Evolutionary conservation across 2,888 invertebrate species (phyloP).

Genomic region (Drosophila vallismaia): DNA sequence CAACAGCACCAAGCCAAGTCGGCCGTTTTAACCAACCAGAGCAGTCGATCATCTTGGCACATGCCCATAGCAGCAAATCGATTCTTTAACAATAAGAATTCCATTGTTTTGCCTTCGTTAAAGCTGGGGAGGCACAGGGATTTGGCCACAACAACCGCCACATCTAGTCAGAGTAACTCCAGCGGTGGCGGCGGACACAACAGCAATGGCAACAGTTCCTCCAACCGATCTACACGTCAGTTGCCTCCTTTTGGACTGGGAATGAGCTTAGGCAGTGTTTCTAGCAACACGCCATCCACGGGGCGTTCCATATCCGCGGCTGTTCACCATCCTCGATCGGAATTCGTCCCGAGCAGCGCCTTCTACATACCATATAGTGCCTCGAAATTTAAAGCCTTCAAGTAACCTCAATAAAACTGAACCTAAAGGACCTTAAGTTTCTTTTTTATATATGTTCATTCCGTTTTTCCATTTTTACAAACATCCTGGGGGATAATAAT

Average conservation of each 20-base stretch:
- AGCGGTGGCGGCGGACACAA: constrained; percentile 50
- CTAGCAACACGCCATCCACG: constrained; percentile 72
- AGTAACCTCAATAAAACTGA: constrained; percentile 72
- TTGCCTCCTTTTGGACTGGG: constrained; percentile 46
- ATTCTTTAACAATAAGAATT: constrained; percentile 78
- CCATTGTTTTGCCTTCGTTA: constrained; percentile 79
- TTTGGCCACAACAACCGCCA: constrained; percentile 49
- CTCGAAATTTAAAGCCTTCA: constrained; percentile 82
- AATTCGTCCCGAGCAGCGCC: constrained; percentile 69
- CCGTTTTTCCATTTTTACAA: too few relatives aligned
- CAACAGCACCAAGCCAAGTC: constrained; percentile 71
- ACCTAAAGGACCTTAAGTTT: constrained; percentile 10
- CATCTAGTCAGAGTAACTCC: constrained; percentile 57
- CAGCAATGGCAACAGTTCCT: constrained; percentile 49
- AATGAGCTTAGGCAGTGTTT: constrained; percentile 53
- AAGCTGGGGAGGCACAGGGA: constrained; percentile 71
- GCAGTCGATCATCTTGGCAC: constrained; percentile 74
- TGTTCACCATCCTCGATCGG: constrained; percentile 73
- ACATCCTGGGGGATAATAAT: too few relatives aligned
- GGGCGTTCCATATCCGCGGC: constrained; percentile 83
- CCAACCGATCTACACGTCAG: constrained; percentile 19
- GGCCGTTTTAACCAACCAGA: constrained; percentile 69
- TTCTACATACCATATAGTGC: constrained; percentile 82
- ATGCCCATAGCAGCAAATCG: constrained; percentile 71
- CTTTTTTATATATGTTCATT: too few relatives aligned